Conservation (phyloP, 2,797 vertebrate genomes). For the Syndactyla subalaris region DNA sequence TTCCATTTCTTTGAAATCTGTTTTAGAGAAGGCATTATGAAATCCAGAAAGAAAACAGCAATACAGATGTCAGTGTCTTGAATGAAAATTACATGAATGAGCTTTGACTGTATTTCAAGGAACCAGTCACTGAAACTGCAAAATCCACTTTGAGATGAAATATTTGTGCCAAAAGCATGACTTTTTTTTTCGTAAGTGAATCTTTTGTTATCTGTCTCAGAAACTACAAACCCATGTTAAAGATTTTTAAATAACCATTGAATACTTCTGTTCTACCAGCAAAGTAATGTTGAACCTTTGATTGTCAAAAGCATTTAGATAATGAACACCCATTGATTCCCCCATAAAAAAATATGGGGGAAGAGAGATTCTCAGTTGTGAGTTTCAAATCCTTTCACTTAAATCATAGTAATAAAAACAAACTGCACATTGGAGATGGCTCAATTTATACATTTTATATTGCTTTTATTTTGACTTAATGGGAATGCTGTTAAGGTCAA, state of each 20-base stretch:
- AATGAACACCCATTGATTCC: neutral
- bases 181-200: neutral
- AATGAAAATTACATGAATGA: neutral
- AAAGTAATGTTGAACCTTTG: neutral
- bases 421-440: neutral
- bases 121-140: neutral
- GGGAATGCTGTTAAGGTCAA: neutral
- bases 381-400: neutral
- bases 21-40: neutral
- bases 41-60: neutral
- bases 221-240: neutral
- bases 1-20: neutral
- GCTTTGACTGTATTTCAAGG: slow-evolving; percentile 12
- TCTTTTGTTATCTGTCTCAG: neutral
- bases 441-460: neutral
- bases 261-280: neutral
- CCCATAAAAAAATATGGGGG: neutral
- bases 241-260: neutral
- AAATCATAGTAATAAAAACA: neutral
- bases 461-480: slow-evolving; percentile 24
- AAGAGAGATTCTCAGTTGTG: neutral
- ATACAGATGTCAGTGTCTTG: neutral
- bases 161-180: neutral
- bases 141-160: neutral
- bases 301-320: slow-evolving; percentile 14